Percentiles rank a stretch among this genome's conserved stretches.
Conservation (phyloP, 2,113 vertebrate species). For the Calonectris borealis region DNA sequence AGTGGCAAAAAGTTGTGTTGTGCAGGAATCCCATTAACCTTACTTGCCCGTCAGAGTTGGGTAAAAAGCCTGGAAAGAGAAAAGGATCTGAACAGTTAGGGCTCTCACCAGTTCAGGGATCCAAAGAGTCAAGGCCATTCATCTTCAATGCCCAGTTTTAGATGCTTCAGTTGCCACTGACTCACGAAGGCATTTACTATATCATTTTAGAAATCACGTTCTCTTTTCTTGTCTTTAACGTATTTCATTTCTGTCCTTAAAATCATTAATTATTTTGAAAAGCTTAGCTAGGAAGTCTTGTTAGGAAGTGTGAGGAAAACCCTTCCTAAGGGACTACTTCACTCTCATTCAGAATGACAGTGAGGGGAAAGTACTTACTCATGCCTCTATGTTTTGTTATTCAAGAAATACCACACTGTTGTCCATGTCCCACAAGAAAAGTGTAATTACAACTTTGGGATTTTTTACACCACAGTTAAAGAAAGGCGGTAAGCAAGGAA, state of each 20-base stretch:
- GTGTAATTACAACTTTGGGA: neutral
- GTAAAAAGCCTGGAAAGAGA: neutral
- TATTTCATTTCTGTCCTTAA: neutral
- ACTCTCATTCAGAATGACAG: neutral
- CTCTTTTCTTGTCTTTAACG: neutral
- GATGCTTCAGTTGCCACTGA: neutral
- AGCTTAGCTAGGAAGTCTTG: neutral
- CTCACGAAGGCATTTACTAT: neutral
- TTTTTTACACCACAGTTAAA: neutral
- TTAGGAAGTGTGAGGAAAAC: neutral
- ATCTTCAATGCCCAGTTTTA: neutral
- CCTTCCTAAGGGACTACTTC: neutral
- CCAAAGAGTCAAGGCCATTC: neutral
- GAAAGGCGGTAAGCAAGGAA: neutral
- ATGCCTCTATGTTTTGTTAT: neutral
- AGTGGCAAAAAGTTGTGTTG: neutral
- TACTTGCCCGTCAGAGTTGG: neutral
- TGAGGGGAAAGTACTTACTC: neutral
- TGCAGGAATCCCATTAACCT: neutral
- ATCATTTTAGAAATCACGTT: neutral
- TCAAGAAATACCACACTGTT: neutral
- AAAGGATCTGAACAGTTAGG: neutral
- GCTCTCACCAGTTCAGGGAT: neutral
- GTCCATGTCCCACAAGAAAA: neutral
- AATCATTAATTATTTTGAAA: neutral